Evolutionary conservation across 2,888 invertebrate genomes (phyloP).

Genomic region (Malthinus seriepunctatus): DNA sequence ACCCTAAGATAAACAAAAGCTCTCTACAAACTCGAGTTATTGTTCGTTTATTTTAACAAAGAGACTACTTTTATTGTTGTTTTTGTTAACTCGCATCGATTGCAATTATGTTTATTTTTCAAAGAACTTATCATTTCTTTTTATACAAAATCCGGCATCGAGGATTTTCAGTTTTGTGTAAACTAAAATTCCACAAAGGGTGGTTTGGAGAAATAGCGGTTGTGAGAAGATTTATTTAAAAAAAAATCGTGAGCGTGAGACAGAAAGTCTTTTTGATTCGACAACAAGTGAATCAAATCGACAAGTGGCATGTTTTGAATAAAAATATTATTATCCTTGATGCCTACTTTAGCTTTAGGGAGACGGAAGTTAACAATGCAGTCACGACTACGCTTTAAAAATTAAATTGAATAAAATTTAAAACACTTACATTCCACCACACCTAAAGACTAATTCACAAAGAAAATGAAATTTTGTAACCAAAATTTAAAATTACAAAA

Average conservation of each 20-base stretch:
- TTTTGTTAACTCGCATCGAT: slow-evolving; percentile 10
- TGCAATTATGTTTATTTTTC: slow-evolving; percentile 3
- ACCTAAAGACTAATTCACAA: neutral
- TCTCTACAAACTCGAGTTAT: slow-evolving; percentile 17
- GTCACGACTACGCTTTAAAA: slow-evolving; percentile 10
- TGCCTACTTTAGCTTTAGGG: slow-evolving; percentile 13
- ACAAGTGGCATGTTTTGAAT: slow-evolving; percentile 28
- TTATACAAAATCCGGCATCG: too few species aligned
- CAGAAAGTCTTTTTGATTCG: neutral
- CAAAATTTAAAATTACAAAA: neutral
- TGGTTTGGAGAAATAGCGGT: too few species aligned
- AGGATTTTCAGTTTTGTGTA: too few species aligned
- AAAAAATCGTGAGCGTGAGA: too few species aligned
- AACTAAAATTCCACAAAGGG: too few species aligned
- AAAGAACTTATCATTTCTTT: neutral
- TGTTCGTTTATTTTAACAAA: slow-evolving; percentile 16
- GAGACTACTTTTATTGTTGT: slow-evolving; percentile 18
- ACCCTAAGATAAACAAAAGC: slow-evolving; percentile 28
- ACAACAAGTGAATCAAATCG: slow-evolving; percentile 26
- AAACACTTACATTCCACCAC: neutral
- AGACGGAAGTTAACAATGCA: slow-evolving; percentile 10
- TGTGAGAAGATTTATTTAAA: too few species aligned
- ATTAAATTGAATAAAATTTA: slow-evolving; percentile 11
- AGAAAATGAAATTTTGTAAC: neutral
- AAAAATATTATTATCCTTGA: slow-evolving; percentile 19